Base-by-base conservation (phyloP, 2,888 invertebrate species). In the Alentia gelatinosa region DNA sequence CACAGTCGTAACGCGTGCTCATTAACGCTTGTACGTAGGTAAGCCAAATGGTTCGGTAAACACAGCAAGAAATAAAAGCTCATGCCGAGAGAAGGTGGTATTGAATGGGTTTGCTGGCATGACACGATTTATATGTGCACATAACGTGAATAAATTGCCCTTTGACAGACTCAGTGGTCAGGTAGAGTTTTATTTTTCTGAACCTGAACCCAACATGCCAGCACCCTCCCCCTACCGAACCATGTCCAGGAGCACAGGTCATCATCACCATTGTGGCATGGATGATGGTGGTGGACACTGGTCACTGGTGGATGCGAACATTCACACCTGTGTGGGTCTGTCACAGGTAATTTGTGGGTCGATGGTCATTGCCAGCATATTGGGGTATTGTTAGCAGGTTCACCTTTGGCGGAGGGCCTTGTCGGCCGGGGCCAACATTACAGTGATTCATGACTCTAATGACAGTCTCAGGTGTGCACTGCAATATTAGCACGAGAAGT, bases 271-370 rank as follows among this genome's bases (percentile, higher is more conserved):
- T 74, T 26, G 19, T 47, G 47, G 47, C n/a, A n/a, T 9, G 23
- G 15, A 63, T 63, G 63, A 23, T 79, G 39, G 37, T 79, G 79
- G 15, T 79, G 79, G 79, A 30, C 68, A 68, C 30, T 39, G 79
- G 37, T 30, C 79, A 79, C 39, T 74, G 74, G 74, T 15, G 74
- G 19, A 79, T 79, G 35, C 39, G 23, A 35, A 35, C 1, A 39
- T 79, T 79, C 39, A 79, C 79, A 79, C 37, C 79, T 79, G 79
- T 79, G 79, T 79, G 39, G 37, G n/a, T 5, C 30, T 33, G 33
- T 5, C 33, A 33, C 30, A 5, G 35, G 79, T 79, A 35, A 35
- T 79, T 37, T 39, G 37, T 39, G 79, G 39, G 79, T 35, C 19
- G 63, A n/a, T 12, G 63, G 63, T 63, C 15, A 5, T 5, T 12